Percentiles rank a stretch among this genome's conserved stretches.
Evolutionary conservation across 92 coral and sea anemone species (phyloP).

Genomic region (Nematostella vectensis): DNA sequence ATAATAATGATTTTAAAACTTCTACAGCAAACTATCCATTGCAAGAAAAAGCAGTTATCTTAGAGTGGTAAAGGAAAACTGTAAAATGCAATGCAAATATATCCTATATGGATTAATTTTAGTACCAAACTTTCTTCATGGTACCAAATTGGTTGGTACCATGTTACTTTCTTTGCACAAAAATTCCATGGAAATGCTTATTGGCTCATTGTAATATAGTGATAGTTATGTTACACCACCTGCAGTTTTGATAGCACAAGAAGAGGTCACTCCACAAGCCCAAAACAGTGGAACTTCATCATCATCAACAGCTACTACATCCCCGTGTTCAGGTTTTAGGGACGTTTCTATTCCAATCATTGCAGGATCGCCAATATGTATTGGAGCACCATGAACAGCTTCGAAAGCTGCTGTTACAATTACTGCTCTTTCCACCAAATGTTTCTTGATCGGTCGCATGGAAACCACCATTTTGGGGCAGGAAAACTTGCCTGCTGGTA

Average conservation of each 20-base stretch:
- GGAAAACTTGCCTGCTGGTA: conserved; percentile 54
- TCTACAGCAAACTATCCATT: background rate
- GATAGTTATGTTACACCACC: too few species aligned
- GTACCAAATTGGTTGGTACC: too few species aligned
- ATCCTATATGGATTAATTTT: too few species aligned
- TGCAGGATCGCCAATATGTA: conserved; percentile 87
- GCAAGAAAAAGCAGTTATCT: too few species aligned
- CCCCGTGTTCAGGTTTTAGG: conserved; percentile 37
- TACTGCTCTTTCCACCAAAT: conserved; percentile 56
- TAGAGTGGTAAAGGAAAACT: too few species aligned
- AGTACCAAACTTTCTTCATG: too few species aligned
- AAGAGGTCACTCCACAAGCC: conserved; percentile 71
- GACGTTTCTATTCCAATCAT: conserved; percentile 57
- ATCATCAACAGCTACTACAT: conserved; percentile 24
- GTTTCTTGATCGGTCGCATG: conserved; percentile 68
- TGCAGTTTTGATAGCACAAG: conserved; percentile 51
- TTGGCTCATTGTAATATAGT: too few species aligned
- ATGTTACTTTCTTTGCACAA: too few species aligned
- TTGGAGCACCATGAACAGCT: conserved; percentile 89
- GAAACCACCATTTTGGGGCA: conserved; percentile 72
- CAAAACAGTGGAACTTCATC: conserved; percentile 74
- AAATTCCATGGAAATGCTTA: too few species aligned
- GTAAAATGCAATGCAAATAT: too few species aligned
- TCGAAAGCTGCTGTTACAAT: conserved; percentile 64
- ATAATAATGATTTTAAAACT: background rate